Evolutionary conservation across 2,113 vertebrate genomes (phyloP).

Genomic region (Thunnus maccoyii): DNA sequence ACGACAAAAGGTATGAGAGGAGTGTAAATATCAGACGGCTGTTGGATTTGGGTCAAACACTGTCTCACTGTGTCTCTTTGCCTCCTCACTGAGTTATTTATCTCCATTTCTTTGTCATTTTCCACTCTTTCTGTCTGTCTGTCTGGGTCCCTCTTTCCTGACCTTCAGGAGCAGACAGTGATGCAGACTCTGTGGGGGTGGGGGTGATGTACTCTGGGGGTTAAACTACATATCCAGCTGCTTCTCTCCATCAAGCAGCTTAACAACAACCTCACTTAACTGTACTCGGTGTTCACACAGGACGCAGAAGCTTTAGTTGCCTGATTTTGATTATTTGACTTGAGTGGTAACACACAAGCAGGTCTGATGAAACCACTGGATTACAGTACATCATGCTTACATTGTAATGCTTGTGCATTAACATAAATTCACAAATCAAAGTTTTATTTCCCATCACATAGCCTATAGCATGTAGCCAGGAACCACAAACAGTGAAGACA

Average conservation of each 20-base stretch:
- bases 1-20: neutral
- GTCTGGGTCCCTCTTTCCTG: slow-evolving; percentile 33
- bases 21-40: slow-evolving; percentile 6
- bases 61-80: neutral
- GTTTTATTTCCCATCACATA: neutral
- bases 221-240: slow-evolving; percentile 56
- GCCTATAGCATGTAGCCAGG: neutral
- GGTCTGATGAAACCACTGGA: neutral
- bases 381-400: neutral
- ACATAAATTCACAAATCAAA: neutral
- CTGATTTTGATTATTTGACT: slow-evolving; percentile 4
- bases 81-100: slow-evolving; percentile 1
- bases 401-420: neutral
- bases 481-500: neutral
- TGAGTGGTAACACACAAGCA: neutral
- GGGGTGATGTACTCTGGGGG: slow-evolving; percentile 27
- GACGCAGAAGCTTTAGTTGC: neutral
- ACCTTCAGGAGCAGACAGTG: slow-evolving; percentile 51
- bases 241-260: slow-evolving; percentile 11
- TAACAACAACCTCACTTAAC: neutral
- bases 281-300: neutral
- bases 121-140: neutral
- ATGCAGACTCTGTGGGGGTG: slow-evolving; percentile 13
- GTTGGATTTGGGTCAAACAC: neutral
- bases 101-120: neutral